phyloP scores from a whole-genome alignment of 2,113 vertebrate genomes.

The Corythaixoides concolor region DNA sequence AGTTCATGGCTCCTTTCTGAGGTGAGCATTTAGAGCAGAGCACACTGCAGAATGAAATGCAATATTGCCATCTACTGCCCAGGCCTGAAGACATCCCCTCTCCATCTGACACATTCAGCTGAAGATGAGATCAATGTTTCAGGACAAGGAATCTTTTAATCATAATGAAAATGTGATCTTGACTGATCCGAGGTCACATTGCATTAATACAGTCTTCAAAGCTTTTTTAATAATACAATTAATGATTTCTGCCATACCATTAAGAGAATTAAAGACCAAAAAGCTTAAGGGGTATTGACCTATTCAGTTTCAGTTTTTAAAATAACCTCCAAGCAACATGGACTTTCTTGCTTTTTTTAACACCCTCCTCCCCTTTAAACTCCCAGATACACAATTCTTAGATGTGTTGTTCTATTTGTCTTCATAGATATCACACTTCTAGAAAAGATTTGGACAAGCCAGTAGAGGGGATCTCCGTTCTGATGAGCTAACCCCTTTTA shows the following conservation, averaged over 20 bases:
- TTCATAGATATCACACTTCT: not conserved
- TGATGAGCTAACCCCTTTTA: conserved; percentile 3
- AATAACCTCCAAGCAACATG: not conserved
- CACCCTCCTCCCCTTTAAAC: not conserved
- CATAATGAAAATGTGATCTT: conserved; percentile 43
- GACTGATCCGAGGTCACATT: conserved; percentile 15
- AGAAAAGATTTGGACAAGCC: conserved; percentile 17
- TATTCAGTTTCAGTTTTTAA: conserved; percentile 13
- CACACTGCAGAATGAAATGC: conserved; percentile 40
- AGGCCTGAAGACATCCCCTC: accelerated
- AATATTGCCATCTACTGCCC: conserved; percentile 72
- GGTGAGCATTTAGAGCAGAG: not conserved
- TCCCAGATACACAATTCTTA: not conserved
- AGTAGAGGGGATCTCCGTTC: conserved; percentile 12
- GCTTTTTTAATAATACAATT: conserved; percentile 37
- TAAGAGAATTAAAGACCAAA: conserved; percentile 45
- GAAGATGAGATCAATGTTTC: conserved; percentile 17
- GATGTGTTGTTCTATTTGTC: not conserved
- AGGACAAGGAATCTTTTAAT: conserved; percentile 37
- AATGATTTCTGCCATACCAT: conserved; percentile 8
- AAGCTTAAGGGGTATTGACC: conserved; percentile 37
- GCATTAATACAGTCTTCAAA: conserved; percentile 24
- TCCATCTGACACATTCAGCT: not conserved
- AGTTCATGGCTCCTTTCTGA: conserved; percentile 44
- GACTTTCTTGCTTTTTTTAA: not conserved